Evolutionary conservation across 2,113 vertebrate species (phyloP), one percentile per base, ranked within the genome.

Genomic region (Channa argus): DNA sequence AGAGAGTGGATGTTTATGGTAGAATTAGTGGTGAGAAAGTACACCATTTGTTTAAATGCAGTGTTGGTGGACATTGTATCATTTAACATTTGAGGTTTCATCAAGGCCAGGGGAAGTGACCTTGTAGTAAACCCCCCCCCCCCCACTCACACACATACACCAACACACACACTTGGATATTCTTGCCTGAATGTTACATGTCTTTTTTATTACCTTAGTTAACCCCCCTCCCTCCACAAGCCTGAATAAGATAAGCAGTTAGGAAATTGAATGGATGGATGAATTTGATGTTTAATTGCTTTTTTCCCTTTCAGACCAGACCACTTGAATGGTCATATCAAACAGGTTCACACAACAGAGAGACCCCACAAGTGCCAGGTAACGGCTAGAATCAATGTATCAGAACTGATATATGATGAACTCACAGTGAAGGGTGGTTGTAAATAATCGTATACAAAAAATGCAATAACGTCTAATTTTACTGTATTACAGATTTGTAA

Each of bases 361-460:
- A 96, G 98, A 94, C 98, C 98, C 91, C 97, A 99, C 95, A 99
- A 99, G 92, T 99, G 98, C 95, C 98, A 99, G 97, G 98, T 99
- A 95, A 95, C 94, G 34, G 33, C 44, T 2, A 47, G 9, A 7
- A 38, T 65, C 12, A 3, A 33, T 24, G 4, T 36, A 13, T 33
- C 6, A 38, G 2, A 63, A 1, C 71, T 38, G 6, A 15, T 50
- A 1, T 24, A 3, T 36, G 6, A 4, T 15, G 5, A 54, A 59
- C 4, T 1, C n/a, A 5, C 7, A 43, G 34, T 2, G 55, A 39
- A 49, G n/a, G 6, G 14, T 9, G 3, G 7, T 45, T 70, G 50
- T 37, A 6, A 38, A 41, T 36, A 2, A 3, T 15, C 4, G 53
- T 9, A 45, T 36, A 8, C 36, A n/a, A 13, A 44, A 43, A 13